Evolutionary conservation across 2,888 invertebrate species (phyloP), one percentile per base, ranked within the genome.

Genomic region (Troglohyphantes excavatus): DNA sequence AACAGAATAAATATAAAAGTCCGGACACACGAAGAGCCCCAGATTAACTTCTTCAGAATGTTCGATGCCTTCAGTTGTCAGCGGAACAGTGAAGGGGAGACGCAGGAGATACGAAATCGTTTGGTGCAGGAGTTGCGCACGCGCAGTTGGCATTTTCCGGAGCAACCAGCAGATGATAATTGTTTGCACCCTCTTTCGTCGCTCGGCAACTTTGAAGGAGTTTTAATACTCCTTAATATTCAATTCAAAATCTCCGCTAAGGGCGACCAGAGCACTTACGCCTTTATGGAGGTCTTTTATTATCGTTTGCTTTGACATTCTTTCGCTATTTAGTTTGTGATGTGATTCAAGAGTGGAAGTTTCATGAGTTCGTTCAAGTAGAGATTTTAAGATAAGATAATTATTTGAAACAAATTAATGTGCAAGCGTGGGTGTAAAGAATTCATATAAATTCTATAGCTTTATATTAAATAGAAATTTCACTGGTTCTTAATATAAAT

Each of bases 71-170:
- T 81, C 27, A 29, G 26, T 33, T 72, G 83, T 73, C 83, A 46
- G 19, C 29, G 65, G 29, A 59, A 63, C 26, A 61, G 73, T 72
- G 83, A 33, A 59, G 73, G 59, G 83, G 63, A 81, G 59, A 72
- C 86, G 79, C 53, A 81, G 65, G 78, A 73, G 79, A 73, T 68
- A 26, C 61, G 78, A 76, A 78, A 88, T 88, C 75, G 79, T 81
- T 88, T 88, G 75, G 65, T 39, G 82, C 81, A 88, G 87, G 81
- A 87, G 81, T 19, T 73, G 73, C 53, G 87, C 87, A 61, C 75
- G 88, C 88, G 88, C 82, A 65, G 2, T 39, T 17, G n/a, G 23
- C 6, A 13, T 46, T 65, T 70, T 87, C 73, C 53, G 33, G 79
- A 79, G 78, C 19, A 72, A 39, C 65, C 13, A 76, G 67, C 72